phyloP scores from a whole-genome alignment of 2,113 vertebrate species.

The Morphnarchus princeps region DNA sequence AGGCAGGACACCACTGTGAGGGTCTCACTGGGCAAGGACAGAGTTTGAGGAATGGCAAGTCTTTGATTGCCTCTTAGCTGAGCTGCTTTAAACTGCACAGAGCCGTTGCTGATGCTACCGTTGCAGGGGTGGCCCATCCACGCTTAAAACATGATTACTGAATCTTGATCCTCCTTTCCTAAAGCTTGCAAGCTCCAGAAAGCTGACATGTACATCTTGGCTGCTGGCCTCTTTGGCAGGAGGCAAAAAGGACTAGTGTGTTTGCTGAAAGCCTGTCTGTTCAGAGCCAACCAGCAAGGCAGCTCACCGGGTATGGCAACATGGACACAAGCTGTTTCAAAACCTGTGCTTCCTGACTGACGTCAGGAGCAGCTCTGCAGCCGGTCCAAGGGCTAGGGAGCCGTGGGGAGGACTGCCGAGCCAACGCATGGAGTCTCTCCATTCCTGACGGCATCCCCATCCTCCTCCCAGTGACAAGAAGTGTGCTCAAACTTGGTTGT shows the following conservation, averaged over 20 bases:
- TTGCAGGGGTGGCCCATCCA: neutral
- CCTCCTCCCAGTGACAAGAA: neutral
- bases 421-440: neutral
- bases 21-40: neutral
- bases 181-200: neutral
- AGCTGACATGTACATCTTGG: neutral
- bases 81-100: neutral
- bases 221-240: neutral
- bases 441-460: neutral
- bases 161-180: neutral
- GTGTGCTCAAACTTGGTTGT: neutral
- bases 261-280: slow-evolving; percentile 6
- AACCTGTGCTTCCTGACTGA: slow-evolving; percentile 47
- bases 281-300: neutral
- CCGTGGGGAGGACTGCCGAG: rapidly evolving
- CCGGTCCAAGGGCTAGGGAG: rapidly evolving
- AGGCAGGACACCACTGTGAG: neutral
- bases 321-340: slow-evolving; percentile 6
- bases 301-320: neutral
- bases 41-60: neutral
- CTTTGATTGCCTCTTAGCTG: neutral
- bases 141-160: neutral
- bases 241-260: neutral
- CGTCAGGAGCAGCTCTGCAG: neutral
- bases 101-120: neutral